Base-by-base conservation (phyloP, 2,113 vertebrate genomes). In the Anthoscopus minutus region DNA sequence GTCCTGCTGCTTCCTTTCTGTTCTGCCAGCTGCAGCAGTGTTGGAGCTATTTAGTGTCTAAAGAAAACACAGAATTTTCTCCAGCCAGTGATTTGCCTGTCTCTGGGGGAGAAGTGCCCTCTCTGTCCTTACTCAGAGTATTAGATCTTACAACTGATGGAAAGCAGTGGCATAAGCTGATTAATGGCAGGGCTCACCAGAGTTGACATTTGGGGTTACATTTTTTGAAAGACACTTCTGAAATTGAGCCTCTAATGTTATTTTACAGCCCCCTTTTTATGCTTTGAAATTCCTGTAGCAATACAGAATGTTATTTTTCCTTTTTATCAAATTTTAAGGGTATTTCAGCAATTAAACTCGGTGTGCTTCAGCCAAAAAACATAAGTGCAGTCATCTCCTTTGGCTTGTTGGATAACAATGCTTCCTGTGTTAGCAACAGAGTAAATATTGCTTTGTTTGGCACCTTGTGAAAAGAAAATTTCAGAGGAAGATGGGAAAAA, bases 291-390 rank as follows among this genome's bases (percentile, higher is more conserved):
- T 95, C 95, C 81, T 96, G 60, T 28, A 78, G 88, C 74, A 71
- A 86, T 73, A 72, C 56, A 86, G 81, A 90, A 95, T 89, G 89
- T 94, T 96, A n/a, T 92, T 96, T 93, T 97, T 94, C 58, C 71
- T 56, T 86, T 95, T 91, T 93, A 94, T 96, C 85, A 73, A 80
- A 80, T 81, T 92, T 79, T 89, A 82, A 85, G 91, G 70, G 50
- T 80, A 61, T 93, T 93, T 88, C 71, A 74, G 76, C 88, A 80
- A 78, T 96, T 89, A 51, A 94, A 85, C 25, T 81, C 6, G 13
- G 62, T 18, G 58, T 64, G 25, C 66, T 80, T 50, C 54, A 47
- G 94, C 93, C 93, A 95, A 81, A 81, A 89, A 61, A 7, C 71
- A 33, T 81, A 79, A 82, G 15, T 77, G 12, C 58, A 77, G 77